Conservation (phyloP, 2,797 vertebrate genomes). For the Echeneis naucrates region DNA sequence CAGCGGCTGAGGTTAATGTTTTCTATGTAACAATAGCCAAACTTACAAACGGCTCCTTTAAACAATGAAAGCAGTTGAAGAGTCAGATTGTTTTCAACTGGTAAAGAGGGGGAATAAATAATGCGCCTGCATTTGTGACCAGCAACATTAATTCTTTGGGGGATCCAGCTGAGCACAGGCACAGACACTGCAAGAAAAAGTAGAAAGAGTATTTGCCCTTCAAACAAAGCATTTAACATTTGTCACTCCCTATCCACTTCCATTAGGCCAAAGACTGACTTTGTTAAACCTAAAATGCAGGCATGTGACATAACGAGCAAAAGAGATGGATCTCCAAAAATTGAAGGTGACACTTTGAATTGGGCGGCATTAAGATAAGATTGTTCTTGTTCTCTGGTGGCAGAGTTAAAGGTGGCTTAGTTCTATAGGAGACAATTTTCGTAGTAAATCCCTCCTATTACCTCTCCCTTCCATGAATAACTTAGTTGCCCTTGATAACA, state of each 20-base stretch:
- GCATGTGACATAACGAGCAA: constrained; percentile 70
- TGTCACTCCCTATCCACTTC: constrained; percentile 43
- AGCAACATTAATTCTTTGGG: background rate
- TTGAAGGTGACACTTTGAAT: constrained; percentile 81
- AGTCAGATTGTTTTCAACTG: background rate
- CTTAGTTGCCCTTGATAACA: constrained; percentile 71
- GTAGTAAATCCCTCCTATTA: constrained; percentile 72
- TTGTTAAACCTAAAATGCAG: constrained; percentile 67
- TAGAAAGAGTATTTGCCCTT: constrained; percentile 60
- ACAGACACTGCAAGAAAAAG: constrained; percentile 8
- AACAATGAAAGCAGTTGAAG: background rate
- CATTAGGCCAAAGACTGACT: constrained; percentile 43
- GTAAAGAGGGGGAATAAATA: background rate
- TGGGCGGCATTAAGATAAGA: constrained; percentile 74
- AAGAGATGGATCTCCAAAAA: constrained; percentile 71
- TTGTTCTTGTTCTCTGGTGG: constrained; percentile 72
- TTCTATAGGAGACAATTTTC: constrained; percentile 72
- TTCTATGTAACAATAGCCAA: background rate
- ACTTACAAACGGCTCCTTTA: background rate
- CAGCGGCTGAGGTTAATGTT: background rate
- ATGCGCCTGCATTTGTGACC: constrained; percentile 6
- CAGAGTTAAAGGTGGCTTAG: constrained; percentile 70
- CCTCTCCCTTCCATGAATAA: constrained; percentile 66
- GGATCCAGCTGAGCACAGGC: background rate
- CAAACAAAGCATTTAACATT: constrained; percentile 61